Base-by-base conservation (phyloP, 2,888 invertebrate species). In the Aspidiotus rigidus region DNA sequence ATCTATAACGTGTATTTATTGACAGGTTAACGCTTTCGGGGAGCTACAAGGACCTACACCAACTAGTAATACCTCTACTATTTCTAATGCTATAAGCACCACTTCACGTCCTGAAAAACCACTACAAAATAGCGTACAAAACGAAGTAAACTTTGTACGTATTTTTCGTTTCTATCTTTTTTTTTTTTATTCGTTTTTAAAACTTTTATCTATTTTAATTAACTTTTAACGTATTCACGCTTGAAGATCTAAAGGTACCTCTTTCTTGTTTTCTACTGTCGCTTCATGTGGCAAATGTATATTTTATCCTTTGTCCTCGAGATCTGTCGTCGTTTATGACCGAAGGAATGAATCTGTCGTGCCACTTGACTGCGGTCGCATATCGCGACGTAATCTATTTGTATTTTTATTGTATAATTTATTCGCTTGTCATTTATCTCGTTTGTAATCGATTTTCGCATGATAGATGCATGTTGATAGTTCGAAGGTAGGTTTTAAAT, bases 21-120 rank as follows among this genome's bases (percentile, higher is more conserved):
- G 59, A n/a, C 66, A 66, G 66, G 66, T 66, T 42, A 66, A 66
- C 59, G 56, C 66, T 57, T 42, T 57, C 57, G 66, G 66, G 49
- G 66, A 66, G 28, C 44, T 59, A 28, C 59, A 66, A 66, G 59
- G 59, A 64, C 40, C 28, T 28, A 28, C 28, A 28, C 28, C 28
- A 28, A 28, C 28, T 28, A 28, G 28, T 28, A 28, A 28, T 28
- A 28, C 5, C 28, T 28, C 28, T 28, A 28, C 28, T 28, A 28
- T 28, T 28, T 28, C 28, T 28, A 28, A 28, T 28, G 28, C 28
- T 28, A 28, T 28, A 3, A 28, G 28, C 28, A 28, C 56, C 39
- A 28, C 59, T 11, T 44, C 59, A 57, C 57, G 16, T 42, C 66
- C 66, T 41, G 66, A 66, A 57, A 66, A 66, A 59, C 16, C 59